These are phyloP conservation scores for Falcunculus frontatus DNA, from an alignment of 2,113 vertebrate species.

Conservation along the genomic window DNA sequence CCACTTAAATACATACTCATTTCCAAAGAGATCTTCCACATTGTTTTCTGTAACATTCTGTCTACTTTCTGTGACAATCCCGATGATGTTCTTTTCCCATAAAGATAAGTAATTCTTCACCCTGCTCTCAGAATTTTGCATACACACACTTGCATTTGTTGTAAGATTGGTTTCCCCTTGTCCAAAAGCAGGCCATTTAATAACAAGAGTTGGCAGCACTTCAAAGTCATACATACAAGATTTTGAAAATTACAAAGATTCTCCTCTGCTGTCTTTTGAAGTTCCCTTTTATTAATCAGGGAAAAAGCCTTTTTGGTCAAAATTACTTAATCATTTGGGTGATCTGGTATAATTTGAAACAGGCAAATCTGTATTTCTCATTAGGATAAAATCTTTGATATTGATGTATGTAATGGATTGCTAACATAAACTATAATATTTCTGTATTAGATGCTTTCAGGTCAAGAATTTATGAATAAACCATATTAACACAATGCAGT, in stretches of 20 bases:
- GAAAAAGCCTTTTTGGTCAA: constrained; percentile 11
- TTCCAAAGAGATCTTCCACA: background rate
- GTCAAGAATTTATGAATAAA: background rate
- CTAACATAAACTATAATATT: background rate
- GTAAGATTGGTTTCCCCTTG: background rate
- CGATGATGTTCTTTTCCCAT: background rate
- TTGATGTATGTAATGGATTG: background rate
- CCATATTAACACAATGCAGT: background rate
- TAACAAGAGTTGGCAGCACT: background rate
- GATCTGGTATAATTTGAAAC: background rate
- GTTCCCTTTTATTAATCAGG: background rate
- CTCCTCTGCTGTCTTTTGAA: background rate
- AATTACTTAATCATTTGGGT: background rate
- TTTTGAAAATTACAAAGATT: background rate
- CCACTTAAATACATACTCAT: background rate
- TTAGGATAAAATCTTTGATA: background rate
- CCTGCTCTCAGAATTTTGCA: background rate
- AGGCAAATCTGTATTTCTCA: background rate
- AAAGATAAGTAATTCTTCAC: background rate
- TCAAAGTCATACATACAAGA: background rate
- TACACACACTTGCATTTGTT: background rate
- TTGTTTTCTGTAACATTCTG: background rate
- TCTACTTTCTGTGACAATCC: background rate
- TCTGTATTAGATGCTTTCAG: background rate
- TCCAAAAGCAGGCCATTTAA: background rate